Percentiles rank a stretch among this genome's conserved stretches.
Evolutionary conservation across 2,113 vertebrate species (phyloP).

Genomic region (Chamaea fasciata): DNA sequence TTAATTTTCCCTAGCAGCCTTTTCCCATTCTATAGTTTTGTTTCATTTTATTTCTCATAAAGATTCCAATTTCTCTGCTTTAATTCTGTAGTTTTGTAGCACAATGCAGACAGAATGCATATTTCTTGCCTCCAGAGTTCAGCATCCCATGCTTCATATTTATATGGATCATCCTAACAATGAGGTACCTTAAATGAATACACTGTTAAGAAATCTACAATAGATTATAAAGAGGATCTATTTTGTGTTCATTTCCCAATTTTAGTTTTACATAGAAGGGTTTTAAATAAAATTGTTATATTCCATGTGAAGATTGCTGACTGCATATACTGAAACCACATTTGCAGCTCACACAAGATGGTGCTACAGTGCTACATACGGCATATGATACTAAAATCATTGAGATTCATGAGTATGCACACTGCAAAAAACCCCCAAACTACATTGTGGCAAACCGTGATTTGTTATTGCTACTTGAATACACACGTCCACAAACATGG

Average conservation of each 20-base stretch:
- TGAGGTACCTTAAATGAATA: not conserved
- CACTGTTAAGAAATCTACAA: not conserved
- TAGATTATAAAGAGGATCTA: not conserved
- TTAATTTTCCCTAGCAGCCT: not conserved
- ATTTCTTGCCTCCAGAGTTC: not conserved
- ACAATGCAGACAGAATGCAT: not conserved
- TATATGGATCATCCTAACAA: not conserved
- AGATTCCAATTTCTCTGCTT: not conserved
- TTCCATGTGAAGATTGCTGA: not conserved
- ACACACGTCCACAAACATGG: not conserved
- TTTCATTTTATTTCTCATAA: not conserved
- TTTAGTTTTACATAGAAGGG: not conserved
- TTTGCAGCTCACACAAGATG: constrained; percentile 61
- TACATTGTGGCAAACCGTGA: not conserved
- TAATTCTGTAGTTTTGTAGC: not conserved
- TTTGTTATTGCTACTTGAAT: not conserved
- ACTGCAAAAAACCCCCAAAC: not conserved
- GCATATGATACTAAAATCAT: not conserved
- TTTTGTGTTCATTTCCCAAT: not conserved
- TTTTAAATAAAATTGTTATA: not conserved
- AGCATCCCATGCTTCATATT: not conserved
- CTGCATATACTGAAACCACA: not conserved
- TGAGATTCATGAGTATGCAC: not conserved
- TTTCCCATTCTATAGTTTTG: not conserved
- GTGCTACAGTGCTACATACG: constrained; percentile 50